Percentiles rank a stretch among this genome's conserved stretches.
These are phyloP conservation scores for Periplaneta americana DNA, from an alignment of 1,140 invertebrate species.

Conservation along the genomic window DNA sequence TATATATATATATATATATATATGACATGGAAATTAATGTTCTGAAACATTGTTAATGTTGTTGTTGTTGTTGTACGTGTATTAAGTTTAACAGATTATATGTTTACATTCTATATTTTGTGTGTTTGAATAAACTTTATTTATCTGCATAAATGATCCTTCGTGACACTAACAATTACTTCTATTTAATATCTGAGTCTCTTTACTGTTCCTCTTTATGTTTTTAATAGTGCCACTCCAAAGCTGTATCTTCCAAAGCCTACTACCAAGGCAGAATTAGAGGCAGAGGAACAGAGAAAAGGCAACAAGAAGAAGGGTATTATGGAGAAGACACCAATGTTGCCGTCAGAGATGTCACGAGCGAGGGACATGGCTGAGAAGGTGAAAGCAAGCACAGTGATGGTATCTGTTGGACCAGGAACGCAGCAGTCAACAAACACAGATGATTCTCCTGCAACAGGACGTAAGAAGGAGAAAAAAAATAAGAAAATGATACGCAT, in stretches of 20 bases:
- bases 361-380: conserved; percentile 25
- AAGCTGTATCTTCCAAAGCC: conserved; percentile 27
- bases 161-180: too few species aligned
- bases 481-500: conserved; percentile 75
- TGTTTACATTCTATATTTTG: too few species aligned
- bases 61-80: too few species aligned
- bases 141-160: too few species aligned
- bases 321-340: neutral
- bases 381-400: conserved; percentile 25
- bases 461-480: conserved; percentile 56
- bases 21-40: too few species aligned
- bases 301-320: neutral
- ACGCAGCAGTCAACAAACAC: neutral
- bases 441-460: conserved; percentile 5
- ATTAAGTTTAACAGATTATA: too few species aligned
- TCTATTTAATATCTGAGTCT: too few species aligned
- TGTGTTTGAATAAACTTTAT: too few species aligned
- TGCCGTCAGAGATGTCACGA: neutral
- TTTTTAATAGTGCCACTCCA: conserved; percentile 26
- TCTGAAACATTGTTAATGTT: too few species aligned
- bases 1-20: too few species aligned
- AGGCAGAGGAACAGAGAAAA: neutral
- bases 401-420: neutral
- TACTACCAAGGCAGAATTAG: conserved; percentile 15
- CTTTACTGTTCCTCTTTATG: conserved; percentile 20